Evolutionary conservation across 2,113 vertebrate species (phyloP).

Genomic region (Dipodomys ordii): DNA sequence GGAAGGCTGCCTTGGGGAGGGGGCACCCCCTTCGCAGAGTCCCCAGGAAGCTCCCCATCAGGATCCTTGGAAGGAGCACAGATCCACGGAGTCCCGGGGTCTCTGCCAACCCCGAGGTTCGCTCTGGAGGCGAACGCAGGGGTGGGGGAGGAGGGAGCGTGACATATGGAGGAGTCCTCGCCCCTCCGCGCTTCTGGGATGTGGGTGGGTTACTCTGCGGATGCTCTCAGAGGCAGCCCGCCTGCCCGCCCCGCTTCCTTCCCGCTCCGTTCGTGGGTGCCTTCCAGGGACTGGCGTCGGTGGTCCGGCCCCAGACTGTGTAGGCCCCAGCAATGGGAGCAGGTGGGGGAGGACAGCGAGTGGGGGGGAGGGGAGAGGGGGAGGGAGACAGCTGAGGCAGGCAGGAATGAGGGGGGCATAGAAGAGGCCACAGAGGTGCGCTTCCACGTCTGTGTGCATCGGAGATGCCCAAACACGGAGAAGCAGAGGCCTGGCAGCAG

Average conservation of each 20-base stretch:
- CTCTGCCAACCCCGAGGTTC: conserved; percentile 66
- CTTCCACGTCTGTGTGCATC: accelerated
- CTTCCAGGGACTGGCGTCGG: neutral
- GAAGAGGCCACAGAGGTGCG: neutral
- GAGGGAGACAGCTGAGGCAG: neutral
- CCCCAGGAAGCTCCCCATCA: neutral
- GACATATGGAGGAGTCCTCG: conserved; percentile 39
- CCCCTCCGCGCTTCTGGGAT: neutral
- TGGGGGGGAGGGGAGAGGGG: neutral
- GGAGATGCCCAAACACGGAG: neutral
- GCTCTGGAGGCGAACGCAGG: conserved; percentile 64
- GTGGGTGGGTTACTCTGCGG: neutral
- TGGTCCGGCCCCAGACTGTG: too few species aligned
- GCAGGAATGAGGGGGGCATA: neutral
- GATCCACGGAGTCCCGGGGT: conserved; percentile 56
- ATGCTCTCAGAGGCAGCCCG: neutral
- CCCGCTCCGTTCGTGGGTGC: neutral
- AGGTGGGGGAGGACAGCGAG: neutral
- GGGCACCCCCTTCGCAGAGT: conserved; percentile 16
- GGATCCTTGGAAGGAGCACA: conserved; percentile 52
- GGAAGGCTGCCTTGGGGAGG: neutral
- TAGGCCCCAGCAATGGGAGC: neutral
- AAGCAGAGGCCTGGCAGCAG: neutral
- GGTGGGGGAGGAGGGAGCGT: neutral
- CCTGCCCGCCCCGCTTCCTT: neutral